Base-by-base conservation (phyloP, 2,797 vertebrate species). In the Mastacembelus armatus region DNA sequence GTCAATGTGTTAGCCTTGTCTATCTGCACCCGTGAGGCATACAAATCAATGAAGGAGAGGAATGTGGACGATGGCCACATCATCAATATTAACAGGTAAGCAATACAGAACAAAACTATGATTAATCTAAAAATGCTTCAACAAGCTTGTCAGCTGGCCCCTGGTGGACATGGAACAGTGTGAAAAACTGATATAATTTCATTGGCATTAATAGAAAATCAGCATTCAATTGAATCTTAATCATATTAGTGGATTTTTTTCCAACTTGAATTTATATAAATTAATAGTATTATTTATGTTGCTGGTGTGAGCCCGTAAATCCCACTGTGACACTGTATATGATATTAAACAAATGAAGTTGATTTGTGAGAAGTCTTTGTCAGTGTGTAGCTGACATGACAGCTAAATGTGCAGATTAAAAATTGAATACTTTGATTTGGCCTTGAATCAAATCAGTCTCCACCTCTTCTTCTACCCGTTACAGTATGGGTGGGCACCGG, bases 41-140 rank as follows among this genome's bases (percentile, higher is more conserved):
- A 96, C 85, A 95, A 95, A 90, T 99, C 97, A 52, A 98, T 99
- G 97, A 96, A 94, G 81, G 97, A 98, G 89, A 94, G 97, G 19
- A 94, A 93, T 26, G 92, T 99, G 7, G 95, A 98, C 0, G 97
- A 98, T 0, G 96, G 97, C 24, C 97, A 99, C 76, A 98, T 98
- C 66, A 98, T 99, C 85, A 98, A 99, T 85, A 98, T 99, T 86
- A 98, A 96, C 91, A 97, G 97, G 97, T 99, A 78, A n/a, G 7
- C 16, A 9, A 6, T n/a, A 0, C 3, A 57, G 38, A 52, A 50
- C 44, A 59, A 75, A 72, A 35, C 10, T 38, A 42, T 26, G 43
- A 51, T 61, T 44, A 0, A 32, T 54, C 12, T 45, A 33, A n/a
- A 57, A 52, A 56, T 32, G 49, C 27, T 15, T 69, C 7, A 4